Conservation (phyloP, 2,113 vertebrate species). For the Indicator maculatus region DNA sequence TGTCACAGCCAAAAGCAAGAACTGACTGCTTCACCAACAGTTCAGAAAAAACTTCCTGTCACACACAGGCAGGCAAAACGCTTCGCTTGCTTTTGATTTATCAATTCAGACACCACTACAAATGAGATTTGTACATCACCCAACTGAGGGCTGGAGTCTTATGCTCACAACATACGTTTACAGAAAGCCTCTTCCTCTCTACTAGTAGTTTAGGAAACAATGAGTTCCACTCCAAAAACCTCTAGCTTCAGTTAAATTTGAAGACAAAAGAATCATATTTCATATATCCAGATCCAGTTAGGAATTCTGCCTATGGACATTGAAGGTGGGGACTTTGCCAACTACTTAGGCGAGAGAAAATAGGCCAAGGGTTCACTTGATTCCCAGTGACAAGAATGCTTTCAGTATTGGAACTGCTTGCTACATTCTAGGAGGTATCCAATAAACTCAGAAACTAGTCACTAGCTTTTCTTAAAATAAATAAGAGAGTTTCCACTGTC, state of each 20-base stretch:
- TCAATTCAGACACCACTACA: neutral
- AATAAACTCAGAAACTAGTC: neutral
- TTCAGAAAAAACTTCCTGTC: neutral
- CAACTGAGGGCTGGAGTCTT: neutral
- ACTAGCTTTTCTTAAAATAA: neutral
- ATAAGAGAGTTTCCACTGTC: neutral
- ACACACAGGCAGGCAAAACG: neutral
- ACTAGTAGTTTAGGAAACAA: neutral
- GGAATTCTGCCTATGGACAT: neutral
- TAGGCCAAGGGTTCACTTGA: neutral
- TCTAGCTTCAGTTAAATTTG: neutral
- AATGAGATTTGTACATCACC: neutral
- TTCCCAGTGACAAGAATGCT: neutral
- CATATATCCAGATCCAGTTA: neutral
- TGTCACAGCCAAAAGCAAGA: neutral
- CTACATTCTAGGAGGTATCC: neutral
- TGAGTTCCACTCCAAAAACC: neutral
- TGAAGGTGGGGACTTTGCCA: neutral
- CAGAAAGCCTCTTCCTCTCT: neutral
- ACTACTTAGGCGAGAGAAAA: neutral
- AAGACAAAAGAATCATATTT: neutral
- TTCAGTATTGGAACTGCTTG: neutral
- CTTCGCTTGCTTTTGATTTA: neutral
- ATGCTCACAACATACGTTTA: fast-evolving
- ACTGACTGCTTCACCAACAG: neutral